Evolutionary conservation across 2,797 vertebrate genomes (phyloP).

Genomic region (Mareca strepera): DNA sequence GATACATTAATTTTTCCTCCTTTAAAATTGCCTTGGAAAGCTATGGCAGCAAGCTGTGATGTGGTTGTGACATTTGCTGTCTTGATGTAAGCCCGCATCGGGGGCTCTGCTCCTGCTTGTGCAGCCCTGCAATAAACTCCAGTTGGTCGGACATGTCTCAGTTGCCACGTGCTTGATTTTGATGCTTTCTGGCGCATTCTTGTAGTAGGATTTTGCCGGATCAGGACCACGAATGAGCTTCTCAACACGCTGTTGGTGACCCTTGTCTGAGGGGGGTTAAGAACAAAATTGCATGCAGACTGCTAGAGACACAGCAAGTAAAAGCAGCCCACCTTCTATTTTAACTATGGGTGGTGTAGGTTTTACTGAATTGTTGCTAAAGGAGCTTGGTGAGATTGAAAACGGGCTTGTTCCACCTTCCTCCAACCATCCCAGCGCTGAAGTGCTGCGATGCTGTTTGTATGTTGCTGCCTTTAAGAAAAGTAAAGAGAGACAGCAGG

Average conservation of each 20-base stretch:
- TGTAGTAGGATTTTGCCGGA: neutral
- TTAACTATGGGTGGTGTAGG: neutral
- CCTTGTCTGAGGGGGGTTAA: neutral
- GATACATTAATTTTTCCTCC: no score
- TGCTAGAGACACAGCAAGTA: neutral
- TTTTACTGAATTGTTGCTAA: neutral
- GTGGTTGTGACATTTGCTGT: neutral
- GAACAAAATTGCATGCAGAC: neutral
- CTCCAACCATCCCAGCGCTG: neutral
- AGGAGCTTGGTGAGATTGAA: neutral
- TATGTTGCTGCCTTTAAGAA: slow-evolving; percentile 44
- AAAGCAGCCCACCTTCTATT: slow-evolving; percentile 40
- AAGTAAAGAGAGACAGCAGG: slow-evolving; percentile 65
- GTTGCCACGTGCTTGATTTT: neutral
- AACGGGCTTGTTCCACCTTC: neutral
- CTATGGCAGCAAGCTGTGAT: slow-evolving; percentile 13
- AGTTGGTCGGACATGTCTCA: neutral
- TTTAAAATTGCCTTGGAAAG: neutral
- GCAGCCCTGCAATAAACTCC: neutral
- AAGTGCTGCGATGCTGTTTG: neutral
- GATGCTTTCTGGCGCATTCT: neutral
- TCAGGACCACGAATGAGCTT: neutral
- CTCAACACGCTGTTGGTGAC: neutral
- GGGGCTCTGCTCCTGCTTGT: neutral
- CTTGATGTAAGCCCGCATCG: slow-evolving; percentile 8